These are phyloP conservation scores for Saccostrea echinata DNA, from an alignment of 1,140 invertebrate species.

Conservation along the genomic window DNA sequence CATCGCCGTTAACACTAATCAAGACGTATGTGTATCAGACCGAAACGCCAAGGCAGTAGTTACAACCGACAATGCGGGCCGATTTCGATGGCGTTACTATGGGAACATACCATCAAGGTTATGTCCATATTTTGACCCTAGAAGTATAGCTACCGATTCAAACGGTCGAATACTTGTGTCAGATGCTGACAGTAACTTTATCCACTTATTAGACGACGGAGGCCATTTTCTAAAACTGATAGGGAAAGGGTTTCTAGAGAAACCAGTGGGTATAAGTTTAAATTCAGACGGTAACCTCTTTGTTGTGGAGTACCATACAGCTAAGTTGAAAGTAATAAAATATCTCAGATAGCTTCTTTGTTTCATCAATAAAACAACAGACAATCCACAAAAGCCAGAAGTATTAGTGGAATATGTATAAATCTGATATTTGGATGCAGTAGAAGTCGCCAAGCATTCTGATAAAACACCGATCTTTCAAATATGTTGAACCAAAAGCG, in stretches of 20 bases:
- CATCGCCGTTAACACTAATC: constrained; percentile 1
- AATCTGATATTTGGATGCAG: too few species aligned
- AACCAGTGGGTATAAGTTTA: neutral
- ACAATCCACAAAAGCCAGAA: too few species aligned
- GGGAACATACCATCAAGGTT: neutral
- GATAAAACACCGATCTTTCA: too few species aligned
- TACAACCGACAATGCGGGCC: neutral
- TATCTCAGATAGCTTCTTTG: neutral
- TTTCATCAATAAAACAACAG: neutral
- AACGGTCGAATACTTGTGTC: neutral
- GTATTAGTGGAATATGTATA: too few species aligned
- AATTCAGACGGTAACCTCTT: neutral
- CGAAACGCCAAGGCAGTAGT: neutral
- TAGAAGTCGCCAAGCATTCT: too few species aligned
- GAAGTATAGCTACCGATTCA: neutral
- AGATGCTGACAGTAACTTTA: constrained; percentile 10
- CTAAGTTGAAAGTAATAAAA: constrained; percentile 27
- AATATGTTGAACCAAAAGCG: too few species aligned
- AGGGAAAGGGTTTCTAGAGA: neutral
- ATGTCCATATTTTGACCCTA: constrained; percentile 15
- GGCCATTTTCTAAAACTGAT: neutral
- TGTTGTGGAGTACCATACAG: constrained; percentile 11
- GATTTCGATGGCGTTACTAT: constrained; percentile 9
- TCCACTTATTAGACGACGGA: neutral
- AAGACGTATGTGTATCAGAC: constrained; percentile 16